Base-by-base conservation (phyloP, 92 coral and sea anemone genomes). In the Bergia puertoricense region DNA sequence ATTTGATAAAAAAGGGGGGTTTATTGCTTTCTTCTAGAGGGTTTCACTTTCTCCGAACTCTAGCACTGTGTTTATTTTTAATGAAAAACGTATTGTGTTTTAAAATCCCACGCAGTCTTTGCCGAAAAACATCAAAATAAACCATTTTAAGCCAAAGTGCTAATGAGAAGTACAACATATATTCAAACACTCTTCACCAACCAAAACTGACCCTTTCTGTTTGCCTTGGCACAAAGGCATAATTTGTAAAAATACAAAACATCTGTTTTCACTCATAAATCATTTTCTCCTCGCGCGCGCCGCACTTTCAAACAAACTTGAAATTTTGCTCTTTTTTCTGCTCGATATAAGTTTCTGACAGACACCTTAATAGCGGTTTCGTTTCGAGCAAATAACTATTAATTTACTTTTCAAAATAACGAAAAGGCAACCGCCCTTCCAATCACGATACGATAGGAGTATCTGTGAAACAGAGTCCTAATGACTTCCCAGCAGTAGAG, bases 161-260 rank as follows among this genome's bases (percentile, higher is more conserved):
- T 84, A 84, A 84, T 84, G 87, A 84, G 79, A 84, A 72, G 68
- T 84, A 84, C 66, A 84, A 84, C 87, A 84, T 42, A 74, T 73
- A 76, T 69, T 71, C 87, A 71, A 82, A 69, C 87, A 84, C 87
- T 76, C 80, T 45, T 48, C 68, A 84, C 66, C 66, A 84, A 56
- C 67, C 77, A 56, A 46, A 73, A 51, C 87, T 23, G 78, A 57
- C 68, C 36, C 87, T 84, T 83, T 84, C 87, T 84, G 77, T 84
- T 84, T 84, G 87, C 87, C 87, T 46, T 84, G n/a, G 78, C 87
- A 84, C 87, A 84, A 84, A 84, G 62, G 79, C 79, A 69, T 71
- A 71, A 84, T 84, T 84, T 84, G 87, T 84, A 69, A 62, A 84
- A 82, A 69, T 30, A 44, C 62, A 69, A 84, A 84, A 84, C 87